Evolutionary conservation across 1,140 invertebrate species (phyloP).

Genomic region (Aricia agestis): DNA sequence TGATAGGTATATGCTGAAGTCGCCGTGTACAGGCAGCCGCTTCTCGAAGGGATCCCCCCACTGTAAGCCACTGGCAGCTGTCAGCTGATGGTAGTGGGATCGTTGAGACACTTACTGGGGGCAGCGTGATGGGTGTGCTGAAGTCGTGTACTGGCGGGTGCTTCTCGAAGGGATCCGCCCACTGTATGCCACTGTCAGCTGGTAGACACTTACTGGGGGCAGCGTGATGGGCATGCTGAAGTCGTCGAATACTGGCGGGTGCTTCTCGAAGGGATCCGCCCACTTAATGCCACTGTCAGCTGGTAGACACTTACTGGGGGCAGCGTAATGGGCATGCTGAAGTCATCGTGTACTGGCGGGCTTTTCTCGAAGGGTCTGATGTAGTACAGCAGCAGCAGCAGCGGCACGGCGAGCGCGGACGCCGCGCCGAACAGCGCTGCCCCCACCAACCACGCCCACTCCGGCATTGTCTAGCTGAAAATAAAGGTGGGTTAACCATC

Average conservation of each 20-base stretch:
- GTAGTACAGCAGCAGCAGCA: conserved; percentile 53
- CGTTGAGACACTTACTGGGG: conserved; percentile 39
- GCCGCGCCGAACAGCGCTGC: conserved; percentile 57
- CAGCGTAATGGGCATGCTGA: conserved; percentile 49
- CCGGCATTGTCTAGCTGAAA: conserved; percentile 46
- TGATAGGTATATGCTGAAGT: too few relatives aligned
- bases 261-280: conserved; percentile 27
- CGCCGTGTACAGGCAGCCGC: too few relatives aligned
- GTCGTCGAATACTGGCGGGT: conserved; percentile 30
- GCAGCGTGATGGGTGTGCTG: conserved; percentile 50
- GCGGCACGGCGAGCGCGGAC: conserved; percentile 48
- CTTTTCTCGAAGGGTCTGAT: conserved; percentile 55
- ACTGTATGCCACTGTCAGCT: too few relatives aligned
- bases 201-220: conserved; percentile 43
- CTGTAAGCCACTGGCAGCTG: too few relatives aligned
- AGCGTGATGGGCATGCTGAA: conserved; percentile 50
- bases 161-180: too few relatives aligned
- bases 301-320: conserved; percentile 43
- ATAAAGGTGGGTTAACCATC: too few relatives aligned
- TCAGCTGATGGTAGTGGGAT: too few relatives aligned
- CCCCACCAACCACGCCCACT: conserved; percentile 63
- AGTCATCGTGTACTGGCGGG: conserved; percentile 38
- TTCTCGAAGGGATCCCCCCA: too few relatives aligned
- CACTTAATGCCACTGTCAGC: too few relatives aligned
- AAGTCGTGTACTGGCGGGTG: conserved; percentile 19